Conservation (phyloP, 2,113 vertebrate genomes). For the Dipodomys ordii region DNA sequence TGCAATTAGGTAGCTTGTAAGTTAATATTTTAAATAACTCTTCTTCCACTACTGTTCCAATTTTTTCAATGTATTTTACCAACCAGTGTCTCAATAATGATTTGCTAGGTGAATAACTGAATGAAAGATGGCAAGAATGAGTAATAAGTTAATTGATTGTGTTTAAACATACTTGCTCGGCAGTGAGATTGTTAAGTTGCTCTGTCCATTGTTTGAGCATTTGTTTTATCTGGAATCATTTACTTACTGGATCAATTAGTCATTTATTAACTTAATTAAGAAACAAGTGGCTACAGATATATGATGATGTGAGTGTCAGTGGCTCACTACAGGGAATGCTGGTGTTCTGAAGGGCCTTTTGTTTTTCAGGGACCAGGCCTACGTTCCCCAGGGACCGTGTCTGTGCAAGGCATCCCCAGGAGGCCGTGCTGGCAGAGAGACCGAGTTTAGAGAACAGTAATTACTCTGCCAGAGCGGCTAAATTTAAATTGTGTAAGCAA, state of each 20-base stretch:
- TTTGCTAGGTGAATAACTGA: not conserved
- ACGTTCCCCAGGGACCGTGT: not conserved
- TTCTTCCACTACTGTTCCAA: not conserved
- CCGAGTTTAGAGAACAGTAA: constrained; percentile 41
- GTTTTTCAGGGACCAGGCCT: not conserved
- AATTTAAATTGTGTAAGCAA: constrained; percentile 65
- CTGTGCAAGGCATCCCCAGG: accelerated
- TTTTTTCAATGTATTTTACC: not conserved
- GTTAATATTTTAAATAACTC: not conserved
- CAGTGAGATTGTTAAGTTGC: not conserved
- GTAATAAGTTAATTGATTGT: not conserved
- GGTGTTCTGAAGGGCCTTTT: constrained; percentile 40
- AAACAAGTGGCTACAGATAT: constrained; percentile 50
- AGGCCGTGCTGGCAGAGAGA: not conserved
- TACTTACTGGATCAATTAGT: constrained; percentile 50
- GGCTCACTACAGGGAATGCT: not conserved
- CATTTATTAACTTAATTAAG: constrained; percentile 65
- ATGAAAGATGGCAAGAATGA: not conserved
- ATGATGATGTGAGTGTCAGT: constrained; percentile 47
- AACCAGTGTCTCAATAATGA: not conserved
- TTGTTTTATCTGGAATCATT: constrained; percentile 53
- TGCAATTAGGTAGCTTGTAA: not conserved
- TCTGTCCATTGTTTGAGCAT: constrained; percentile 20
- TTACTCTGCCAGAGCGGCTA: constrained; percentile 45
- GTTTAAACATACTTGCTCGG: not conserved